Evolutionary conservation across 1,140 invertebrate species (phyloP).

Genomic region (Trinorchestia longiramus): DNA sequence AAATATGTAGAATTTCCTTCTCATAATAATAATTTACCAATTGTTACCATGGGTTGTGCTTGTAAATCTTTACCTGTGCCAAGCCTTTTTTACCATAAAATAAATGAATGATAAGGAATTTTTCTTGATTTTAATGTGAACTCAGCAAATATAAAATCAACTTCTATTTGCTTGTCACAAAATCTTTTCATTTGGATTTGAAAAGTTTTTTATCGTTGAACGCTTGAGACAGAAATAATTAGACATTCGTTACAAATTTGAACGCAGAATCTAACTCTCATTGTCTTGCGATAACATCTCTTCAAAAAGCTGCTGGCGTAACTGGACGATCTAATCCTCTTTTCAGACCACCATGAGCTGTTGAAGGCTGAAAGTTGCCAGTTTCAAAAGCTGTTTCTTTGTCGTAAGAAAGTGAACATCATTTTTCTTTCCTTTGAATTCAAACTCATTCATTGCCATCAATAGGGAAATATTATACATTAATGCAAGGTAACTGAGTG

Average conservation of each 20-base stretch:
- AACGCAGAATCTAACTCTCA: neutral
- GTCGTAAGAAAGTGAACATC: neutral
- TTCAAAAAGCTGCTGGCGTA: neutral
- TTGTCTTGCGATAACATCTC: neutral
- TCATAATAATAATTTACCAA: too few species aligned
- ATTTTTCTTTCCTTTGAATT: neutral
- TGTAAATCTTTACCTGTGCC: too few species aligned
- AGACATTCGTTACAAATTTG: neutral
- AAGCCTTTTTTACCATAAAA: too few species aligned
- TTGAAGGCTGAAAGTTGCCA: neutral
- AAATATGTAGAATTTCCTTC: too few species aligned
- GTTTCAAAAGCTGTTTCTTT: neutral
- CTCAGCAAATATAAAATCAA: too few species aligned
- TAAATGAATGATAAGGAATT: too few species aligned
- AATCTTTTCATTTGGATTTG: neutral
- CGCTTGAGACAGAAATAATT: neutral
- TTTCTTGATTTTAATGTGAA: too few species aligned
- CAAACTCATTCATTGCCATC: neutral
- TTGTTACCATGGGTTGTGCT: too few species aligned
- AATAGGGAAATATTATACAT: neutral
- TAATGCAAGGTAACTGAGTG: too few species aligned
- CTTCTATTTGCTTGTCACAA: too few species aligned
- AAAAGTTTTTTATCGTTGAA: neutral
- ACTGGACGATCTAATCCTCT: neutral
- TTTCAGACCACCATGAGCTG: neutral